phyloP scores from a whole-genome alignment of 2,888 invertebrate species.

The Nomada hirtipes region DNA sequence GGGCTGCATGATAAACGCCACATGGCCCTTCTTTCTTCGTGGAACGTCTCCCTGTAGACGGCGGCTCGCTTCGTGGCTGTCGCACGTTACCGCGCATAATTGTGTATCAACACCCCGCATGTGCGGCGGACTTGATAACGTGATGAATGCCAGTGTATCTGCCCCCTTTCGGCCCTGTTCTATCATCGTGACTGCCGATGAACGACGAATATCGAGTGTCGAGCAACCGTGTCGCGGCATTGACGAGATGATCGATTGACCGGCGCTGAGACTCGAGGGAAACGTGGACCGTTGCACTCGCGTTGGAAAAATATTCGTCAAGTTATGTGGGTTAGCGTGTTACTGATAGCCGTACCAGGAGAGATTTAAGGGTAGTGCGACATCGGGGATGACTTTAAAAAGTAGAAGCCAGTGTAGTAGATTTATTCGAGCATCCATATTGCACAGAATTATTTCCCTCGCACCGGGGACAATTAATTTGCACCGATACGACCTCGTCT shows the following conservation, averaged over 20 bases:
- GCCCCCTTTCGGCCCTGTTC: constrained; percentile 40
- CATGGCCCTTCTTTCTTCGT: constrained; percentile 36
- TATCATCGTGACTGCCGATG: constrained; percentile 62
- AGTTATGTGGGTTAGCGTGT: constrained; percentile 34
- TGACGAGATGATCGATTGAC: constrained; percentile 53
- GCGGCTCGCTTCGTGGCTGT: constrained; percentile 23
- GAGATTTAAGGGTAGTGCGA: background rate
- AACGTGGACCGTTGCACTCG: constrained; percentile 4
- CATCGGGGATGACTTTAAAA: background rate
- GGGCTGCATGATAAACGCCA: constrained; percentile 70
- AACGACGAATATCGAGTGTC: constrained; percentile 64
- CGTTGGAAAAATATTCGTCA: constrained; percentile 18
- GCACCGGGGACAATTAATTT: constrained; percentile 7
- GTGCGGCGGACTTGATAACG: constrained; percentile 82
- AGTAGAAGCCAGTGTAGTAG: background rate
- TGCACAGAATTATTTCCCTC: background rate
- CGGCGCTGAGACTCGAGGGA: constrained; percentile 30
- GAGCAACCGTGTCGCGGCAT: constrained; percentile 49
- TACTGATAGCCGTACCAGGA: background rate
- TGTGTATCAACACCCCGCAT: constrained; percentile 82
- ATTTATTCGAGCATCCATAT: too few species aligned
- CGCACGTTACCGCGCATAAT: constrained; percentile 82
- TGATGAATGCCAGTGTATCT: constrained; percentile 79
- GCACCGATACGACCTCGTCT: constrained; percentile 29
- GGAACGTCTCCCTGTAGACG: constrained; percentile 41